These are phyloP conservation scores for Agrypnia vestita DNA, from an alignment of 1,140 invertebrate species.

Conservation along the genomic window DNA sequence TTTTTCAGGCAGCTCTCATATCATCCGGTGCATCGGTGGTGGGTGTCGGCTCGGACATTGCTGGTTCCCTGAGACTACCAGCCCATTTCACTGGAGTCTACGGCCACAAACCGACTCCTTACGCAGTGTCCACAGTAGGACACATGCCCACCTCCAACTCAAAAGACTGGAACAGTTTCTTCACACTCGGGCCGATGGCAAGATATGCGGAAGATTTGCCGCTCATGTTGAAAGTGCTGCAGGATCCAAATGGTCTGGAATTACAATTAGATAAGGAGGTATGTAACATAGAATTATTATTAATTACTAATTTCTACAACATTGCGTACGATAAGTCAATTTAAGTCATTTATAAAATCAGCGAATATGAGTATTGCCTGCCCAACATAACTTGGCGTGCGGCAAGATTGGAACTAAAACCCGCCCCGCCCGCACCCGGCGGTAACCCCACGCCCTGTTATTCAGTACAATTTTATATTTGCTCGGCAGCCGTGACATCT, in stretches of 20 bases:
- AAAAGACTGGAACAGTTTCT: slow-evolving; percentile 75
- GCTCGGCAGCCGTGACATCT: too few species aligned
- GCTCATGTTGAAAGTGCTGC: slow-evolving; percentile 81
- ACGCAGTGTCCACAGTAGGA: slow-evolving; percentile 74
- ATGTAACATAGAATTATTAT: slow-evolving; percentile 17
- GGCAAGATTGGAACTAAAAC: too few species aligned
- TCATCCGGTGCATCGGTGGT: slow-evolving; percentile 84
- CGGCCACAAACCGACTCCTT: slow-evolving; percentile 85
- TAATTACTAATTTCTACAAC: too few species aligned
- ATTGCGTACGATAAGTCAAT: too few species aligned
- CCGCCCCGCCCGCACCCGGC: too few species aligned
- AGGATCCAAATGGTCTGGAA: slow-evolving; percentile 73
- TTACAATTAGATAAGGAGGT: slow-evolving; percentile 79
- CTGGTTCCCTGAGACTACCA: slow-evolving; percentile 88
- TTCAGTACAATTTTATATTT: too few species aligned
- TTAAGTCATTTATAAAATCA: background rate
- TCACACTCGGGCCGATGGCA: slow-evolving; percentile 85
- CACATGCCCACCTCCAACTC: slow-evolving; percentile 74
- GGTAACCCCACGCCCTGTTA: too few species aligned
- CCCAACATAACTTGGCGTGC: too few species aligned
- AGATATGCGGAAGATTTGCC: slow-evolving; percentile 88
- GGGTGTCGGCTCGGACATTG: slow-evolving; percentile 89
- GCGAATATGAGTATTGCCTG: background rate
- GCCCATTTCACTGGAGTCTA: slow-evolving; percentile 91
- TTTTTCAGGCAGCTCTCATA: slow-evolving; percentile 76